These are phyloP conservation scores for Smutsia temminckii DNA, from an alignment of 2,797 vertebrate genomes.

Conservation along the genomic window DNA sequence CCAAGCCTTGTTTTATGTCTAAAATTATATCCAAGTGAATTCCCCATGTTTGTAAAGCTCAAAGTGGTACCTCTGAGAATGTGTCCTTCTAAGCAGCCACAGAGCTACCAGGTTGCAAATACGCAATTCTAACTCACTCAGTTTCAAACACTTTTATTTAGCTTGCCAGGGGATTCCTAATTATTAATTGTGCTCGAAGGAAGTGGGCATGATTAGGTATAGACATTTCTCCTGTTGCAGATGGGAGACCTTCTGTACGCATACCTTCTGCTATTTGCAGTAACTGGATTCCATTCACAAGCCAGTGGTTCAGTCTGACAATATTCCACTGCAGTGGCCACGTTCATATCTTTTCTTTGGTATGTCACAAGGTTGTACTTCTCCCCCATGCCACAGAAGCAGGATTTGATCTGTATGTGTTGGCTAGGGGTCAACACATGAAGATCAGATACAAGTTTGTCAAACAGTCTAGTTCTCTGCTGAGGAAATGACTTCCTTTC, in stretches of 20 bases:
- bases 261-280: conserved; percentile 21
- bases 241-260: neutral
- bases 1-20: neutral
- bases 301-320: neutral
- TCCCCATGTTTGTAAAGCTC: neutral
- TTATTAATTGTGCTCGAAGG: conserved; percentile 7
- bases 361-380: neutral
- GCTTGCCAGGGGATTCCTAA: neutral
- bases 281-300: conserved; percentile 51
- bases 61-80: neutral
- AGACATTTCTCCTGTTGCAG: conserved; percentile 50
- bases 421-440: conserved; percentile 19
- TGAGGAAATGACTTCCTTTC: conserved; percentile 59
- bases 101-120: neutral
- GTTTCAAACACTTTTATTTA: neutral
- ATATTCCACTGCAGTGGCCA: neutral
- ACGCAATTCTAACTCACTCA: neutral
- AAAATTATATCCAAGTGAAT: neutral
- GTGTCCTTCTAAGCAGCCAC: neutral
- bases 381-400: conserved; percentile 41
- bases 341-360: neutral
- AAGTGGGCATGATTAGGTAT: neutral
- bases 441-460: conserved; percentile 72
- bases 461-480: conserved; percentile 68
- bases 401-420: conserved; percentile 72